phyloP scores from a whole-genome alignment of 64 coral and sea anemone genomes.

The Astreopora myriophthalma region DNA sequence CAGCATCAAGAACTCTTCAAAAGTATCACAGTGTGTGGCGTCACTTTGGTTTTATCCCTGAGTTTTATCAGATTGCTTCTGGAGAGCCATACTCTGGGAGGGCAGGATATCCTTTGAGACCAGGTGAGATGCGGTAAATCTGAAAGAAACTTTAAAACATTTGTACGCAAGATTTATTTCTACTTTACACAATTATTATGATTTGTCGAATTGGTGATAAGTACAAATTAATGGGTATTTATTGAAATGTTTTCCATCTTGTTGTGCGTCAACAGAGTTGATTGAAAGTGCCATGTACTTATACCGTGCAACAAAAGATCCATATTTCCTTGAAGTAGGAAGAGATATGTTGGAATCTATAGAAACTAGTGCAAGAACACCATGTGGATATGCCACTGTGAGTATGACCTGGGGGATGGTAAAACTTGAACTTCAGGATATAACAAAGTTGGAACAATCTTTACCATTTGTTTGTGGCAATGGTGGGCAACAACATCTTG shows the following conservation, averaged over 20 bases:
- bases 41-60: conserved; percentile 98
- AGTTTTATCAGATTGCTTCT: conserved; percentile 95
- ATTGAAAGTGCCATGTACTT: conserved; percentile 99
- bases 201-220: too few species aligned
- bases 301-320: conserved; percentile 89
- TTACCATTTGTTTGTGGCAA: too few species aligned
- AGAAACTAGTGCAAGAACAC: conserved; percentile 91
- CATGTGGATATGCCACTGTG: conserved; percentile 98
- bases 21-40: conserved; percentile 96
- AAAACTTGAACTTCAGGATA: too few species aligned
- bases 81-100: conserved; percentile 81
- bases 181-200: too few species aligned
- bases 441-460: too few species aligned
- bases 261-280: conserved; percentile 61
- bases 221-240: too few species aligned
- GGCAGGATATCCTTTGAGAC: conserved; percentile 90
- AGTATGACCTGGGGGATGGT: too few species aligned
- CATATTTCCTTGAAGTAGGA: conserved; percentile 95
- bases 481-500: too few species aligned
- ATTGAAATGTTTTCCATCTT: background rate
- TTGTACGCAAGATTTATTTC: too few species aligned
- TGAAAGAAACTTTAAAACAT: too few species aligned
- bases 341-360: conserved; percentile 98
- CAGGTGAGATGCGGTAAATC: conserved; percentile 67
- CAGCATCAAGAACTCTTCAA: conserved; percentile 90